Evolutionary conservation across 1,140 invertebrate species (phyloP).

Genomic region (Aphelenchoides avenae): DNA sequence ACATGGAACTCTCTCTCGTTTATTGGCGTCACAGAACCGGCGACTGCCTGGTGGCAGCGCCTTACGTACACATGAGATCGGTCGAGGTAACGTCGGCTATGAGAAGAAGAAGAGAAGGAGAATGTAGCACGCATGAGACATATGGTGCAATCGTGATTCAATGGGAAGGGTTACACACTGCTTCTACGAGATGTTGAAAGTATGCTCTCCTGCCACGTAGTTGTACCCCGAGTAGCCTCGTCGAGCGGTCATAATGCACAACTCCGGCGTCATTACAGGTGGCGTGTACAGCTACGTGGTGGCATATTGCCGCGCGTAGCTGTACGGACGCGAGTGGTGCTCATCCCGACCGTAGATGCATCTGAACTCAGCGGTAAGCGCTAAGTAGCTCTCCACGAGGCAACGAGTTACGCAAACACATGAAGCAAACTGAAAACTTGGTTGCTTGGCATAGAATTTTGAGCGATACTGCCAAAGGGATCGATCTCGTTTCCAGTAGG

Average conservation of each 20-base stretch:
- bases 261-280: slow-evolving; percentile 42
- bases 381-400: too few relatives aligned
- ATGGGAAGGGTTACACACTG: too few relatives aligned
- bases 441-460: neutral
- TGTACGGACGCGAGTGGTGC: slow-evolving; percentile 39
- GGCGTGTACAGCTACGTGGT: slow-evolving; percentile 45
- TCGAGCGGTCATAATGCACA: slow-evolving; percentile 18
- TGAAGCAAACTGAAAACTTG: too few relatives aligned
- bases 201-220: slow-evolving; percentile 44
- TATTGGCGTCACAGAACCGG: too few relatives aligned
- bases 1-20: too few relatives aligned
- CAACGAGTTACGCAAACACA: too few relatives aligned
- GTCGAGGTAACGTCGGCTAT: too few relatives aligned
- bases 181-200: slow-evolving; percentile 39
- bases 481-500: neutral
- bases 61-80: too few relatives aligned
- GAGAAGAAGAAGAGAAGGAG: too few relatives aligned
- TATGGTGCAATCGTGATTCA: too few relatives aligned
- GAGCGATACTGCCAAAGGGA: neutral
- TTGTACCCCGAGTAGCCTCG: slow-evolving; percentile 47
- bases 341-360: slow-evolving; percentile 47
- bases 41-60: too few relatives aligned
- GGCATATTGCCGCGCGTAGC: slow-evolving; percentile 44
- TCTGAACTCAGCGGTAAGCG: slow-evolving; percentile 21
- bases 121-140: too few relatives aligned